Base-by-base conservation (phyloP, 2,797 vertebrate genomes). In the Notamacropus eugenii region DNA sequence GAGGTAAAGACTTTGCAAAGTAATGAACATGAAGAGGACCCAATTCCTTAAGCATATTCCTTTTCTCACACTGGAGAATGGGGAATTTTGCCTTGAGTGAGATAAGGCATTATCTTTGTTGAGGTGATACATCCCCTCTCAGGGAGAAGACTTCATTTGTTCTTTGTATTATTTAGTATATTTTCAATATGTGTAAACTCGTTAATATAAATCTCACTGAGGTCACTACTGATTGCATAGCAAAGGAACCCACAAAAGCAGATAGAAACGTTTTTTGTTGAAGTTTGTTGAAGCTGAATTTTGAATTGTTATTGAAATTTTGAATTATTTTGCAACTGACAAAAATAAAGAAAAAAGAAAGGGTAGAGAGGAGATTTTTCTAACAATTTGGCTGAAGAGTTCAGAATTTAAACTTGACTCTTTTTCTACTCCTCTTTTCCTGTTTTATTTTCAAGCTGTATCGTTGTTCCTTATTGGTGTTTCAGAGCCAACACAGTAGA, bases 391-490 rank as follows among this genome's bases (percentile, higher is more conserved):
- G 92, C 57, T 94, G 82, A 59, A n/a, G 55, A 13, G 67, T 31
- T 74, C 1, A 94, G 87, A 90, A 6, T 46, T 93, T 92, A 94
- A 93, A 82, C 27, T 46, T 40, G 6, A 57, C 9, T 91, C 54
- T 5, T 95, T 87, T 91, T 34, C 56, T 57, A 91, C 28, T 22
- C 28, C 31, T 28, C 55, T 94, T 22, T 93, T 58, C 6, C 67
- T 1, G 92, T 95, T 58, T 82, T 6, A 74, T n/a, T 93, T 55
- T 93, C 91, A 92, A 54, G 34, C 90, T 74, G 90, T 40, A 92
- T 94, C 59, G 52, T 93, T 97, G 92, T 95, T 91, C 93, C 97
- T 97, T 94, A 96, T 91, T 97, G 96, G 96, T 54, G 29, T 57
- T 95, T 94, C 94, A 91, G 95, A 91, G 74, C 0, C 56, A 56